Percentiles rank a stretch among this genome's conserved stretches.
Conservation (phyloP, 2,113 vertebrate species). For the Aegotheles bennettii region DNA sequence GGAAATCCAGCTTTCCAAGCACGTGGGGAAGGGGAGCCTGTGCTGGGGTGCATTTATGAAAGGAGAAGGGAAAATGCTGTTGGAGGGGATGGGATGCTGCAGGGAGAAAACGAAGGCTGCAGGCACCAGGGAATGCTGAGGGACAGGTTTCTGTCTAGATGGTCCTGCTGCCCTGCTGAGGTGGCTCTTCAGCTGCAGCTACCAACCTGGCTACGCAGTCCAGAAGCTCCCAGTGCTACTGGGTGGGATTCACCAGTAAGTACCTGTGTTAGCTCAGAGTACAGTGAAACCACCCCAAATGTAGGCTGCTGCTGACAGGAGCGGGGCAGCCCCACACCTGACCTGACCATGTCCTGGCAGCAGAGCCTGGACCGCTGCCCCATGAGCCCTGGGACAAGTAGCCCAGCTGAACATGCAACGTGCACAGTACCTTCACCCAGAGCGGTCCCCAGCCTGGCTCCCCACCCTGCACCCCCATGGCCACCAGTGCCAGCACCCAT, state of each 20-base stretch:
- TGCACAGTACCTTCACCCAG: neutral
- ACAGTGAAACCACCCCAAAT: neutral
- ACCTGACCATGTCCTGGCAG: neutral
- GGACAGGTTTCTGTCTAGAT: neutral
- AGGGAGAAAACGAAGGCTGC: neutral
- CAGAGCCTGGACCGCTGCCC: neutral
- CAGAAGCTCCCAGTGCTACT: neutral
- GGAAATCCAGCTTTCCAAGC: neutral
- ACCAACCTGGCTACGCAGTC: neutral
- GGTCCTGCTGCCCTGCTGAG: neutral
- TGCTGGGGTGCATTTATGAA: neutral
- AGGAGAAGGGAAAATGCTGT: neutral
- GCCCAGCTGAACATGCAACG: too few relatives aligned
- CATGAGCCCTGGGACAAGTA: neutral
- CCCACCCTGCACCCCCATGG: rapidly evolving
- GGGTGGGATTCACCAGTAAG: neutral
- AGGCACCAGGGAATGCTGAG: neutral
- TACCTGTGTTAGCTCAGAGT: rapidly evolving
- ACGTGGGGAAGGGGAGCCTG: rapidly evolving
- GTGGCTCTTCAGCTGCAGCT: neutral
- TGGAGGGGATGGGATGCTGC: neutral
- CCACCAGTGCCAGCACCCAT: neutral
- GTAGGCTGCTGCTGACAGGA: neutral
- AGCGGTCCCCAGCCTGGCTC: too few relatives aligned
- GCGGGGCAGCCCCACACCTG: neutral